Conservation (phyloP, 2,797 vertebrate genomes). For the Liparis tanakae region DNA sequence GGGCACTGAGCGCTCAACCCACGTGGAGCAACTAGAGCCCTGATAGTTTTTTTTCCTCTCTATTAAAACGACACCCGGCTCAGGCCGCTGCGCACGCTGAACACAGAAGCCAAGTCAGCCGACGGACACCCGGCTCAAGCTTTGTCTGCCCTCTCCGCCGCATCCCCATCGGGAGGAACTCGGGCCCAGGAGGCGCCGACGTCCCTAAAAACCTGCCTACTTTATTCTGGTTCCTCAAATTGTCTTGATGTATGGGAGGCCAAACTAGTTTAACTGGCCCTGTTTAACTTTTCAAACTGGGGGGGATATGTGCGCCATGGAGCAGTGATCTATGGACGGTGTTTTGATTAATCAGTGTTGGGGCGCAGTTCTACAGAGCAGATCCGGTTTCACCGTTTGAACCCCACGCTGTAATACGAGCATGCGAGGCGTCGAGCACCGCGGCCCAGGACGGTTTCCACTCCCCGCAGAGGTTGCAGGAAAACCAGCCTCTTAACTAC, state of each 20-base stretch:
- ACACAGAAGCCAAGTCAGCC: constrained; percentile 61
- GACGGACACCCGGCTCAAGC: constrained; percentile 56
- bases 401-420: constrained; percentile 7
- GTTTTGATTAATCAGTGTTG: not conserved
- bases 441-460: constrained; percentile 17
- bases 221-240: constrained; percentile 17
- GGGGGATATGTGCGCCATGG: not conserved
- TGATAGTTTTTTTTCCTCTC: not conserved
- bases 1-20: constrained; percentile 18
- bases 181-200: constrained; percentile 41
- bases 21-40: not conserved
- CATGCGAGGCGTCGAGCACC: constrained; percentile 8
- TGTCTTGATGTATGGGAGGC: not conserved
- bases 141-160: constrained; percentile 61
- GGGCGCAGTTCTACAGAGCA: not conserved
- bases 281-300: not conserved
- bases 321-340: not conserved
- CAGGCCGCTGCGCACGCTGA: not conserved
- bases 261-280: not conserved
- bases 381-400: constrained; percentile 22
- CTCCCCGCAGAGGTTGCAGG: not conserved
- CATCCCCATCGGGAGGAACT: constrained; percentile 44
- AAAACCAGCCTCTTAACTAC: constrained; percentile 1
- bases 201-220: constrained; percentile 28
- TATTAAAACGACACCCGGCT: constrained; percentile 23